These are phyloP conservation scores for Teleogryllus occipitalis DNA, from an alignment of 1,140 invertebrate species.

Conservation along the genomic window DNA sequence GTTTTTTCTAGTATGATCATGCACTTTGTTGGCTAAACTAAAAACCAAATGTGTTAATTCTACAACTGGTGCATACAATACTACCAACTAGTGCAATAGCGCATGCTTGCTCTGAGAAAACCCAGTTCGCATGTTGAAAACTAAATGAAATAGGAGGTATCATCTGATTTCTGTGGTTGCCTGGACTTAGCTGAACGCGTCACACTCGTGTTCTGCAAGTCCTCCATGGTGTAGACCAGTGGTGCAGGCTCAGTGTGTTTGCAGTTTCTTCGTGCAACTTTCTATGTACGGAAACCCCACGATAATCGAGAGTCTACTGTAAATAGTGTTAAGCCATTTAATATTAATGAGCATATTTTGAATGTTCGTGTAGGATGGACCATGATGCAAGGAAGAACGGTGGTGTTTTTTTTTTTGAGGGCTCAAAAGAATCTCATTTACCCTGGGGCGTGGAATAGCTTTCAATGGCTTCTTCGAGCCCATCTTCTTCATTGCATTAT, in stretches of 20 bases:
- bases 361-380: neutral
- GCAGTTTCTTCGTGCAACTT: neutral
- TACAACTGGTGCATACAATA: neutral
- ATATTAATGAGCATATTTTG: neutral
- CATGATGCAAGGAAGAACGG: neutral
- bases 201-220: conserved; percentile 3
- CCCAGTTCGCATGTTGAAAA: neutral
- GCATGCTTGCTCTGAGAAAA: neutral
- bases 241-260: conserved; percentile 3
- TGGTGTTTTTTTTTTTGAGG: neutral
- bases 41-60: neutral
- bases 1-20: neutral
- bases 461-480: conserved; percentile 95
- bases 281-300: neutral
- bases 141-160: neutral
- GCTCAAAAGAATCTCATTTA: conserved; percentile 37
- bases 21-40: neutral
- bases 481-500: conserved; percentile 99
- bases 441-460: conserved; percentile 92
- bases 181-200: neutral
- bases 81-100: neutral
- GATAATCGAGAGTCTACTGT: conserved; percentile 1
- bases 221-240: neutral
- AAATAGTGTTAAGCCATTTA: conserved; percentile 5
- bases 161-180: neutral